These are phyloP conservation scores for Drosophila greeni DNA, from an alignment of 2,888 invertebrate species.

Conservation along the genomic window DNA sequence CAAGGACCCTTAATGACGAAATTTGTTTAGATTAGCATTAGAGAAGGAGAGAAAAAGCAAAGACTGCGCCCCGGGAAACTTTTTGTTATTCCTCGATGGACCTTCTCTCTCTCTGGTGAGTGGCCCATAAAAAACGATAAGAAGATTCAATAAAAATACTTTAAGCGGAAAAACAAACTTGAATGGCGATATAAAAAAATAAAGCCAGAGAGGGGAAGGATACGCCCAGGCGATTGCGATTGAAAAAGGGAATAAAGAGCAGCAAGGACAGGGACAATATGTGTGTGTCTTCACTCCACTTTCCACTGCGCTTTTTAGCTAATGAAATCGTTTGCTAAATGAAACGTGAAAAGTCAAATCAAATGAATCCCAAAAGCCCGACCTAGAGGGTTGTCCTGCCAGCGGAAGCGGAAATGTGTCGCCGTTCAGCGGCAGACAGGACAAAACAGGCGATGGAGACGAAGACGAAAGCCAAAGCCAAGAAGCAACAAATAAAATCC, in stretches of 20 bases:
- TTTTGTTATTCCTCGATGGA: slow-evolving; percentile 35
- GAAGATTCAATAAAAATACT: slow-evolving; percentile 75
- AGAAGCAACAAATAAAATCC: slow-evolving; percentile 28
- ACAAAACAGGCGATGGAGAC: slow-evolving; percentile 5
- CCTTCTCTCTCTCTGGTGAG: slow-evolving; percentile 42
- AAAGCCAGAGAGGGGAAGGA: slow-evolving; percentile 23
- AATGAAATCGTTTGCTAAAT: slow-evolving; percentile 78
- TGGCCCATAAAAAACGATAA: slow-evolving; percentile 73
- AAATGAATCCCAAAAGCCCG: slow-evolving; percentile 32
- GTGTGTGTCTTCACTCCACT: not conserved
- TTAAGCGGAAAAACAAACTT: slow-evolving; percentile 78
- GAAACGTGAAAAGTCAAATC: slow-evolving; percentile 73
- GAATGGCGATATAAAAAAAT: slow-evolving; percentile 67
- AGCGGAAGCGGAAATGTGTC: slow-evolving; percentile 73
- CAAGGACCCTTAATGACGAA: slow-evolving; percentile 63
- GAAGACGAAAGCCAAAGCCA: not conserved
- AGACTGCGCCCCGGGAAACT: slow-evolving; percentile 23
- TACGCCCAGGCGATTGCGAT: slow-evolving; percentile 58
- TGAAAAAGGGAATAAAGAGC: not conserved
- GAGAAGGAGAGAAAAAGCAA: not conserved
- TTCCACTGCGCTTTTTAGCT: slow-evolving; percentile 67
- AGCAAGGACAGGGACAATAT: slow-evolving; percentile 6
- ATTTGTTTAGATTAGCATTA: slow-evolving; percentile 78
- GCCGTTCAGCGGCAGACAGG: slow-evolving; percentile 59
- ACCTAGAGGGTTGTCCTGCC: slow-evolving; percentile 34